Base-by-base conservation (phyloP, 1,140 invertebrate genomes). In the Polypedilum pembai region DNA sequence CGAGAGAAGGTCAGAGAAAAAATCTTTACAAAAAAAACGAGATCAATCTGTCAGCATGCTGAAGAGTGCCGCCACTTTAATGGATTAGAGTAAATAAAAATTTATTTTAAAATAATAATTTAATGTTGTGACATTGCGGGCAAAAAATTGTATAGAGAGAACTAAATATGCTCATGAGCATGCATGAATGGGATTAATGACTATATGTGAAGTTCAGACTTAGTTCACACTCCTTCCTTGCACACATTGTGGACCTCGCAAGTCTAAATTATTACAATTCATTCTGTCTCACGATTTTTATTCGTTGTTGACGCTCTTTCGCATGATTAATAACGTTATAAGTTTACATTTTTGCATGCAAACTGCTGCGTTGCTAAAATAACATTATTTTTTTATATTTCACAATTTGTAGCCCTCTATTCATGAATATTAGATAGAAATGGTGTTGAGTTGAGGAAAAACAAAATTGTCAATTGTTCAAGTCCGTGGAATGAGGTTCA, bases 91-190 rank as follows among this genome's bases (percentile, higher is more conserved):
- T n/a, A 33, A 33, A 33, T 33, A 33, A 33, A 56, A 56, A 15
- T 45, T 15, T n/a, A 56, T 56, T 45, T 45, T 56, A 56, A 56
- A 56, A 56, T 56, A 56, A 56, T 56, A 56, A 56, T 56, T 56
- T 56, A 56, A 56, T 56, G n/a, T 56, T 56, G 45, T 56, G 45
- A 56, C 45, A 56, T 56, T 56, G 45, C 45, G 12, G 4, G 4
- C n/a, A 45, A 8, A 56, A 56, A 56, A 56, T 56, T 56, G n/a
- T 56, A 56, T 56, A 56, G 45, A 56, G 15, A n/a, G 45, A 56
- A n/a, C 4, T n/a, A 56, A 15, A 56, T 56, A 15, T 56, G 45
- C 45, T 12, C 45, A 56, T 56, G n/a, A n/a, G 45, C 45, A 56
- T 56, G n/a, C 15, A 56, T 56, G 45, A 56, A 56, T 56, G n/a